Percentiles rank a stretch among this genome's conserved stretches.
Evolutionary conservation across 30 jellyfish, hydroid and myxozoan genomes (phyloP).

Genomic region (Hydractinia symbiolongicarpus): DNA sequence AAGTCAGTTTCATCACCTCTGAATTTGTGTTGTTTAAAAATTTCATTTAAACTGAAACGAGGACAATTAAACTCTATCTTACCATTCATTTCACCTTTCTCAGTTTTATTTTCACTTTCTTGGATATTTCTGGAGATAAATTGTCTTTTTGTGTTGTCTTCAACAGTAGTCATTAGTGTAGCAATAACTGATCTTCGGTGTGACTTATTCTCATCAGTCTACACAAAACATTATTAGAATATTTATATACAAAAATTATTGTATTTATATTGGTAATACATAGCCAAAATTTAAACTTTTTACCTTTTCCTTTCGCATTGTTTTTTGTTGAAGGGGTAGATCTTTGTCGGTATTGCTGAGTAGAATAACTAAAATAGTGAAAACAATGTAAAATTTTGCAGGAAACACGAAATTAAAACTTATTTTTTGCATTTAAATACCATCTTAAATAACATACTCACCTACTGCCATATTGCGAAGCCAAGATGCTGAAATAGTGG

Average conservation of each 20-base stretch:
- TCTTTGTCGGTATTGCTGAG: constrained; percentile 21
- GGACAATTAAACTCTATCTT: background rate
- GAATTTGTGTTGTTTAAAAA: too few relatives aligned
- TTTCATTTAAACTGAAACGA: too few relatives aligned
- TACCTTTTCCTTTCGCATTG: too few relatives aligned
- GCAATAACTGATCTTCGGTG: background rate
- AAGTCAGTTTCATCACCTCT: too few relatives aligned
- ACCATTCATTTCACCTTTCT: background rate
- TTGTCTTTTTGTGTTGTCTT: background rate
- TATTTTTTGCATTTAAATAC: background rate
- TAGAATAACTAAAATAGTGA: constrained; percentile 2
- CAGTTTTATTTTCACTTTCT: background rate
- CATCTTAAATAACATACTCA: background rate
- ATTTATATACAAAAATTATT: background rate
- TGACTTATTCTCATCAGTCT: background rate
- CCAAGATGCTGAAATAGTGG: constrained; percentile 10
- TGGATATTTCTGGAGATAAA: background rate
- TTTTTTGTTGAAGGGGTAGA: background rate
- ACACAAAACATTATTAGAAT: background rate
- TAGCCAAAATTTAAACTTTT: too few relatives aligned
- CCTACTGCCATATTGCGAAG: constrained; percentile 18
- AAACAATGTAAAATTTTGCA: background rate
- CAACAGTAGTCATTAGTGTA: constrained; percentile 1
- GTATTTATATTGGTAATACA: background rate
- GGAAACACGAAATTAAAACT: background rate